Evolutionary conservation across 2,797 vertebrate species (phyloP).

Genomic region (Morelia viridis): DNA sequence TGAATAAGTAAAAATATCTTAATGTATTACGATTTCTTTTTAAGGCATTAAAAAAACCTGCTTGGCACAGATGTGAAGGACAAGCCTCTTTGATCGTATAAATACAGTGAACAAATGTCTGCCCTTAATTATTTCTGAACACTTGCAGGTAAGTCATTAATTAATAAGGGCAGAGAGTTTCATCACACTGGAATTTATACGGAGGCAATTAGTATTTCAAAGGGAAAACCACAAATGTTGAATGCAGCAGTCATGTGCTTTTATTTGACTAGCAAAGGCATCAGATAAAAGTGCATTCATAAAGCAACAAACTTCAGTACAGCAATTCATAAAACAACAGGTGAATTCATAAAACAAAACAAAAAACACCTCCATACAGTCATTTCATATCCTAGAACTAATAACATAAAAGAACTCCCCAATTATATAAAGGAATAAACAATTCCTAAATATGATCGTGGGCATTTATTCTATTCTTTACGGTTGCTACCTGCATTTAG

Average conservation of each 20-base stretch:
- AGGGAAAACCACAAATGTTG: slow-evolving; percentile 47
- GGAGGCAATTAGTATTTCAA: slow-evolving; percentile 64
- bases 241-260: slow-evolving; percentile 51
- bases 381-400: slow-evolving; percentile 39
- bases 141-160: slow-evolving; percentile 55
- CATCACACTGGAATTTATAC: slow-evolving; percentile 54
- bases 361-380: slow-evolving; percentile 1
- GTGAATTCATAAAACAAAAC: not conserved
- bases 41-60: not conserved
- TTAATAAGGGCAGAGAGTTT: slow-evolving; percentile 51
- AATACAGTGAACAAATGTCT: slow-evolving; percentile 32
- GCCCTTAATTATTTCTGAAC: slow-evolving; percentile 53
- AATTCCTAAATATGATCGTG: slow-evolving; percentile 43
- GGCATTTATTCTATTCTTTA: slow-evolving; percentile 55
- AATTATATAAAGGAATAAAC: not conserved
- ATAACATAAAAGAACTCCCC: slow-evolving; percentile 48
- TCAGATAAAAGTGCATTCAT: slow-evolving; percentile 35
- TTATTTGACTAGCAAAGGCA: slow-evolving; percentile 52
- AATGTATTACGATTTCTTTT: not conserved
- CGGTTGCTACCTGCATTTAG: slow-evolving; percentile 58
- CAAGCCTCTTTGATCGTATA: slow-evolving; percentile 61
- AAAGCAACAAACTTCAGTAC: slow-evolving; percentile 47
- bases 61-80: slow-evolving; percentile 51
- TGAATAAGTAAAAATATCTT: not conserved
- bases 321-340: not conserved